Evolutionary conservation across 2,888 invertebrate species (phyloP).

Genomic region (Stramonita haemastoma): DNA sequence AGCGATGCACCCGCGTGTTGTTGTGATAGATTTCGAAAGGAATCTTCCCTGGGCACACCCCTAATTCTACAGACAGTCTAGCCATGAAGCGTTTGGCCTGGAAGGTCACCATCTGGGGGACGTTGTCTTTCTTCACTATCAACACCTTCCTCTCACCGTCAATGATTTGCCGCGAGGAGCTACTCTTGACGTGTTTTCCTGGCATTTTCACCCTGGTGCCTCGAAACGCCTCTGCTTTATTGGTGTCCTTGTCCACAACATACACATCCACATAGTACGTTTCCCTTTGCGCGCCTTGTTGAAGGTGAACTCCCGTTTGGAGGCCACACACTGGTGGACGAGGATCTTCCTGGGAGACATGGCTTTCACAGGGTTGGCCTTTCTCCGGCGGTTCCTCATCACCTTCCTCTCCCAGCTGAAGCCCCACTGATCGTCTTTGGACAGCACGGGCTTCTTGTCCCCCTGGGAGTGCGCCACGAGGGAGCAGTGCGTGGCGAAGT

Average conservation of each 20-base stretch:
- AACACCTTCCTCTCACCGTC: constrained; percentile 63
- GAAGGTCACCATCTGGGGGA: constrained; percentile 43
- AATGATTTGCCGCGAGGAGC: constrained; percentile 50
- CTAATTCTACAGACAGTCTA: constrained; percentile 47
- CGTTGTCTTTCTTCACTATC: constrained; percentile 43
- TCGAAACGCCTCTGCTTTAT: constrained; percentile 80
- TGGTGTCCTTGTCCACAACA: constrained; percentile 79
- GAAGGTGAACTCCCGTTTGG: constrained; percentile 79
- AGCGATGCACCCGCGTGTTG: constrained; percentile 51
- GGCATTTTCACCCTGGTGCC: constrained; percentile 69
- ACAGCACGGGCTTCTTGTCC: constrained; percentile 69
- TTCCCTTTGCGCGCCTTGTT: constrained; percentile 78
- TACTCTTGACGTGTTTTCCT: constrained; percentile 48
- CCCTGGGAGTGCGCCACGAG: constrained; percentile 77
- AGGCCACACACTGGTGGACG: constrained; percentile 79
- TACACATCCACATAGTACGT: constrained; percentile 81
- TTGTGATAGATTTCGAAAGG: constrained; percentile 56
- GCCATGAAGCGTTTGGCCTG: constrained; percentile 44
- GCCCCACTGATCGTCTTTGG: constrained; percentile 69
- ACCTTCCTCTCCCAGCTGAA: constrained; percentile 68
- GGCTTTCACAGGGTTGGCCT: constrained; percentile 59
- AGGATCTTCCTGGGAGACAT: constrained; percentile 64
- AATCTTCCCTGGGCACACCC: constrained; percentile 61
- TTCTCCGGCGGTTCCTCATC: constrained; percentile 51
- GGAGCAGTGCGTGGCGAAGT: constrained; percentile 80